Evolutionary conservation across 2,113 vertebrate genomes (phyloP), one percentile per base, ranked within the genome.

Genomic region (Mionectes macconnelli): DNA sequence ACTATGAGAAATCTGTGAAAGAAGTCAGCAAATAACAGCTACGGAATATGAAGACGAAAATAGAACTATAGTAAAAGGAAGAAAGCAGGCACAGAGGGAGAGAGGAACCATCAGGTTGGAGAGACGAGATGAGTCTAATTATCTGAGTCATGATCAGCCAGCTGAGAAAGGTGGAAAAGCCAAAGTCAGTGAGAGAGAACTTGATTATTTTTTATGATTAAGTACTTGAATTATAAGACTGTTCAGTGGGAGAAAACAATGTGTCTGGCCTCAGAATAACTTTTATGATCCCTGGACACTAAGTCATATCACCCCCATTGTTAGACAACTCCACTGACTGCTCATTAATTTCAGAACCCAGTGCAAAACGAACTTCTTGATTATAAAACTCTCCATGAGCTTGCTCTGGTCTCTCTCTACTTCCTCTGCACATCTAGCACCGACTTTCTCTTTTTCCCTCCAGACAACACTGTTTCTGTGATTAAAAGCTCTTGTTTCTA

Each of bases 401-500:
- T 94, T 90, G 59, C 76, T 97, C 31, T 3, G 53, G 73, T 82
- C 84, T 94, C 84, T 87, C 78, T 96, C 73, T 77, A 30, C 83
- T 94, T 97, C 44, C 69, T 94, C 66, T 40, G 56, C 76, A 91
- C 93, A 94, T 96, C 87, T 85, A 95, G 91, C 76, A 72, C 57
- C 39, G 84, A 64, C 52, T 93, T 82, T 85, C 72, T 94, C 67
- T 80, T 96, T 95, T 97, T 95, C 97, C 96, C 97, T 96, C 76
- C 94, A 96, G 97, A 96, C 93, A 97, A 90, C 79, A 97, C 66
- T 87, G 92, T 79, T 95, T 88, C 79, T 95, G 96, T 97, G 96
- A 97, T 97, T 97, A 97, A 97, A 97, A 97, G 97, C 95, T 95
- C 93, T 93, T 97, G 95, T 95, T 97, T 96, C 93, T 81, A 63